phyloP scores from a whole-genome alignment of 2,888 invertebrate species.

The Hartigia nigra region DNA sequence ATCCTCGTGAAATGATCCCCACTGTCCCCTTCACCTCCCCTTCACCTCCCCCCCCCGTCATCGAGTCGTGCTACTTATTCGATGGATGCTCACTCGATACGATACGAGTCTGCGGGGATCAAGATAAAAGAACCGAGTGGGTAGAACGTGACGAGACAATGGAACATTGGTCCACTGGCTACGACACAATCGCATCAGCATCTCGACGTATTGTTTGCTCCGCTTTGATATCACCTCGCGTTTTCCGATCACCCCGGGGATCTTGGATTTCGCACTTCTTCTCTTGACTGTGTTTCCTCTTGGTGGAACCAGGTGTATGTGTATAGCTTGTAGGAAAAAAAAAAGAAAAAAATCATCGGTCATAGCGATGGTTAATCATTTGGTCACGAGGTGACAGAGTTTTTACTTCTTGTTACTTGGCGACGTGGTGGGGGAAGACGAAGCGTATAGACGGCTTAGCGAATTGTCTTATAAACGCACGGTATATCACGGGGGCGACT shows the following conservation, averaged over 20 bases:
- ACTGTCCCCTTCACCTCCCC: too few relatives aligned
- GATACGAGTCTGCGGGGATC: conserved; percentile 58
- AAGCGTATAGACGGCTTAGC: conserved; percentile 14
- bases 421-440: neutral
- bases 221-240: conserved; percentile 56
- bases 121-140: conserved; percentile 65
- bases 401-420: neutral
- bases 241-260: neutral
- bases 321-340: too few relatives aligned
- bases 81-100: conserved; percentile 66
- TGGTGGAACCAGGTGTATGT: neutral
- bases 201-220: conserved; percentile 63
- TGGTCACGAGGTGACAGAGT: neutral
- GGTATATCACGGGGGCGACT: conserved; percentile 26
- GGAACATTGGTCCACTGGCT: conserved; percentile 63
- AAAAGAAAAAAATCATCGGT: neutral
- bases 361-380: neutral
- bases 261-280: neutral
- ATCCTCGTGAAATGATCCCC: conserved; percentile 1
- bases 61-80: conserved; percentile 58
- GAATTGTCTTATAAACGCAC: conserved; percentile 29
- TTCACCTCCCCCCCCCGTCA: too few relatives aligned
- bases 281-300: neutral
- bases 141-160: conserved; percentile 67
- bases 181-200: conserved; percentile 67